Evolutionary conservation across 2,113 vertebrate genomes (phyloP), one percentile per base, ranked within the genome.

Genomic region (Microtus montanus): DNA sequence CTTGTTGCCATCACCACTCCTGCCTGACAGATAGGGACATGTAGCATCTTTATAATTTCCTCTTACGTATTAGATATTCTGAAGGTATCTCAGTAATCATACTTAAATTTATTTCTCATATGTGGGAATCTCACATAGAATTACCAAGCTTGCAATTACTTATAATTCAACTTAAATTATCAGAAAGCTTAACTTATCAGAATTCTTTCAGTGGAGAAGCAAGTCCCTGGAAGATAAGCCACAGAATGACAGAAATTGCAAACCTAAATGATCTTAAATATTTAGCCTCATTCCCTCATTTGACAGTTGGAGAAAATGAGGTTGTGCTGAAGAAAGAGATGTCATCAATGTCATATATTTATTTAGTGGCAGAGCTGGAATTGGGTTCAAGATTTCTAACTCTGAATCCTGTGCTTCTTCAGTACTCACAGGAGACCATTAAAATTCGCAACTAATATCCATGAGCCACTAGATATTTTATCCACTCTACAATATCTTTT

Each of bases 101-200:
- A 93, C 19, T 90, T 84, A 95, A 88, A 88, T 87, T 93, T 30
- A 63, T 90, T 63, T 93, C 44, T 92, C 7, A 91, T 91, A 61
- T 93, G 52, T 68, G 26, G 38, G 41, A 20, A 89, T 28, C 22
- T 84, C 33, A 91, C n/a, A 24, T 95, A 74, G 44, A 95, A 92
- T 83, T 73, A 87, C 19, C 63, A 92, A 95, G 83, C 44, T 86
- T 89, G 28, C 17, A 91, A 91, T 91, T 96, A 92, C 95, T 89
- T 89, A 95, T 58, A 93, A 86, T 77, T 22, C 61, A 96, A 93
- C 52, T 87, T 91, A 96, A 93, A 41, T 87, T 89, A 74, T 20
- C 84, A 30, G 64, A 93, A 95, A 89, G 3, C 12, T 87, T 28
- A 84, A 44, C 33, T 87, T 66, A 93, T 61, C 13, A 94, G 89